Evolutionary conservation across 1,140 invertebrate genomes (phyloP), one percentile per base, ranked within the genome.

Genomic region (Sycophila sp.): DNA sequence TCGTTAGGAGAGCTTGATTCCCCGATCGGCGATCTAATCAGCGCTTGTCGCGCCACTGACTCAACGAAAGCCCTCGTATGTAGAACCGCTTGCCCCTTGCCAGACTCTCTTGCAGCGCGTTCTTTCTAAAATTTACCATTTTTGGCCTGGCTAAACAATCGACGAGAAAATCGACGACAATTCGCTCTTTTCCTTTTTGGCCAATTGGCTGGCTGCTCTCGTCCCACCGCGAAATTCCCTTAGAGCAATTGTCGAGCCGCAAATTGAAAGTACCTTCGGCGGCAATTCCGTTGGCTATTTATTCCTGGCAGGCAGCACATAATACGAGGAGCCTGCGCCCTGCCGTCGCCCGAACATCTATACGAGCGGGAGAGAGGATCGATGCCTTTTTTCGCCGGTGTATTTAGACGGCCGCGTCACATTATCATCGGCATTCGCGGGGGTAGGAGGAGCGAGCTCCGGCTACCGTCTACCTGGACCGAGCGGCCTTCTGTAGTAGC

Each of bases 361-460:
- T 49, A 49, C 45, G 45, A 6, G 45, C 17, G 17, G 22, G 45
- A 19, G 5, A 49, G 5, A 49, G 45, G 45, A 49, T 49, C 45
- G 45, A 49, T 49, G 45, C 19, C 13, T 24, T 24, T 22, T 24
- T 22, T 49, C 72, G 65, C 53, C 67, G 60, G 64, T 34, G 67
- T 73, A 66, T 76, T 67, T 75, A 74, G 72, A 59, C 47, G 53
- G 30, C 47, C 71, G 66, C 74, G 79, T 80, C 78, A 77, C 81
- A 82, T 82, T 81, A 82, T 78, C 79, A 78, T 83, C 55, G 80
- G 78, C 74, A 81, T 81, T 80, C 77, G 73, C 74, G 72, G 60
- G 64, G 67, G 70, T 74, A 72, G 73, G 75, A 75, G 45, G 69
- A 42, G 69, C 58, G 69, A 69, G 55, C 42, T 59, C 56, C 42